Conservation (phyloP, 2,888 invertebrate species). For the Drosophila affinis region DNA sequence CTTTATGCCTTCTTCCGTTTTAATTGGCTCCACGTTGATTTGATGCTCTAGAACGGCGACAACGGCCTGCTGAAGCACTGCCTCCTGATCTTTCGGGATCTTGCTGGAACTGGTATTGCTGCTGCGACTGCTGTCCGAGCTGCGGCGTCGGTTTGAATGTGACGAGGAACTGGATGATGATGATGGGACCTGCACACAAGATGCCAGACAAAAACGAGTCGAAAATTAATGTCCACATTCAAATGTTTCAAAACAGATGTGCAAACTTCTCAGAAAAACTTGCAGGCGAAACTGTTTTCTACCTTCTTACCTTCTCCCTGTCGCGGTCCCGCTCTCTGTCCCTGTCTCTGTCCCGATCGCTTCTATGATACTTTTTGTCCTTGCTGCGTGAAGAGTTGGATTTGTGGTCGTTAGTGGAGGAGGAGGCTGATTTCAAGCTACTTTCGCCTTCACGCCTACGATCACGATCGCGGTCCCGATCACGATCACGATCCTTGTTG, state of each 20-base stretch:
- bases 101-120: slow-evolving; percentile 39
- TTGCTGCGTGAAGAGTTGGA: slow-evolving; percentile 63
- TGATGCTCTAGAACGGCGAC: slow-evolving; percentile 36
- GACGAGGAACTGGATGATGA: slow-evolving; percentile 69
- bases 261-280: background rate
- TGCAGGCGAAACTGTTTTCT: background rate
- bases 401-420: slow-evolving; percentile 52
- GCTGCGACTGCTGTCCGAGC: slow-evolving; percentile 81
- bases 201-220: background rate
- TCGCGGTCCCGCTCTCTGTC: slow-evolving; percentile 53
- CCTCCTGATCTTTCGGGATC: slow-evolving; percentile 39
- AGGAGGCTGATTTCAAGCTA: slow-evolving; percentile 54
- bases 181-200: slow-evolving; percentile 50
- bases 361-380: slow-evolving; percentile 64
- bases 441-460: slow-evolving; percentile 28
- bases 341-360: slow-evolving; percentile 57
- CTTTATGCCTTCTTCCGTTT: slow-evolving; percentile 23
- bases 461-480: slow-evolving; percentile 47
- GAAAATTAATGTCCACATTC: background rate
- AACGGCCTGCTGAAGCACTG: slow-evolving; percentile 29
- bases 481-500: slow-evolving; percentile 40
- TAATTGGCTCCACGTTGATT: slow-evolving; percentile 49
- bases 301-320: slow-evolving; percentile 38
- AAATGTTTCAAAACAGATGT: background rate
- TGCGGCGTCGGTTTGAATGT: slow-evolving; percentile 74